Percentiles rank a stretch among this genome's conserved stretches.
These are phyloP conservation scores for Melieria picta DNA, from an alignment of 2,888 invertebrate species.

Conservation along the genomic window DNA sequence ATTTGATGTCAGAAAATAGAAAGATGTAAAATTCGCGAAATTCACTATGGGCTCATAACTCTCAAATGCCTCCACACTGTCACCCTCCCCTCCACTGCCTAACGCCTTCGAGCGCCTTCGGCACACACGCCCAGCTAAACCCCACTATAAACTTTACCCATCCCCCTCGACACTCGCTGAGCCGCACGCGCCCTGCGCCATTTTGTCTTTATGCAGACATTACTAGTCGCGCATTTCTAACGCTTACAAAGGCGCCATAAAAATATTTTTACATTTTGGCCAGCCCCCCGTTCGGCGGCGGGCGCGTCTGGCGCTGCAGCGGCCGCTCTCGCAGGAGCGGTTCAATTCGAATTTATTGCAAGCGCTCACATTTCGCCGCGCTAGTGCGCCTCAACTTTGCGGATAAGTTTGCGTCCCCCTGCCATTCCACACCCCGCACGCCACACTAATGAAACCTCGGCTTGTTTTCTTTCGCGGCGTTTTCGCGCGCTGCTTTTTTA, in stretches of 20 bases:
- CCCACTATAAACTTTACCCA: too few species aligned
- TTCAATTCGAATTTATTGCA: slow-evolving; percentile 25
- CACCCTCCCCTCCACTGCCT: too few species aligned
- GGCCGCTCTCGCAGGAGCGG: slow-evolving; percentile 11
- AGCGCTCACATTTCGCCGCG: slow-evolving; percentile 10
- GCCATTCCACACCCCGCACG: neutral
- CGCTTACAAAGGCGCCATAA: neutral
- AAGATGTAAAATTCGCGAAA: too few species aligned
- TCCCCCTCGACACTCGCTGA: too few species aligned
- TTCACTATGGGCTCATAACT: too few species aligned
- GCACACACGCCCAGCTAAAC: too few species aligned
- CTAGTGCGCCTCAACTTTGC: neutral
- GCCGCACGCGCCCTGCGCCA: too few species aligned
- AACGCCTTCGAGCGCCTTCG: too few species aligned
- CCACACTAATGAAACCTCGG: neutral
- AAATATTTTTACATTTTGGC: slow-evolving; percentile 12
- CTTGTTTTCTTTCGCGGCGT: neutral
- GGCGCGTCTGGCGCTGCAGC: neutral
- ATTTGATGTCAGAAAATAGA: too few species aligned
- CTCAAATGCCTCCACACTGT: too few species aligned
- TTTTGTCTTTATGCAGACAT: too few species aligned
- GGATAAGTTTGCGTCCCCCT: neutral
- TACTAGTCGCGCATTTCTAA: too few species aligned
- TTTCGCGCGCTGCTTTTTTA: neutral
- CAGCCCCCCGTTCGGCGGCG: neutral